Percentiles rank a stretch among this genome's conserved stretches.
These are phyloP conservation scores for Noctua comes DNA, from an alignment of 2,888 invertebrate species.

Conservation along the genomic window DNA sequence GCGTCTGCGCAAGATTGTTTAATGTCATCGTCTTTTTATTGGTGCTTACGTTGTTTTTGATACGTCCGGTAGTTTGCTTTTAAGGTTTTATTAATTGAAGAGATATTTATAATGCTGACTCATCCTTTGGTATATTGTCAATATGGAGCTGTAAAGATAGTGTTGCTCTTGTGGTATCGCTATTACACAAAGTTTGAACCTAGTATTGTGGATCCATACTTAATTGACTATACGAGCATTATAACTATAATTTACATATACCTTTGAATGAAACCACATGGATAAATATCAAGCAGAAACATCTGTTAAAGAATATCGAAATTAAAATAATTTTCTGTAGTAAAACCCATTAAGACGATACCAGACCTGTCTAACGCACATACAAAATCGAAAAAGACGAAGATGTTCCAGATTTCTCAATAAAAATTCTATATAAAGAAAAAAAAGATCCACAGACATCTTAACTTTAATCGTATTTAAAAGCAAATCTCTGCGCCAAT, in stretches of 20 bases:
- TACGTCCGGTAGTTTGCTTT: background rate
- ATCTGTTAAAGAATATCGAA: background rate
- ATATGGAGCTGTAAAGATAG: background rate
- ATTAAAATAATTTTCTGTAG: background rate
- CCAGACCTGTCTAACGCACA: background rate
- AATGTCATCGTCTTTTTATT: conserved; percentile 57
- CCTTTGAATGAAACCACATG: background rate
- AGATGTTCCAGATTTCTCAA: background rate
- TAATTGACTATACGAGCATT: background rate
- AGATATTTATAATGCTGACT: background rate
- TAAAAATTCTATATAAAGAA: background rate
- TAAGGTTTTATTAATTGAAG: conserved; percentile 16
- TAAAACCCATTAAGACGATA: background rate
- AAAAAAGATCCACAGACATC: conserved; percentile 1
- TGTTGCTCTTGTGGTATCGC: background rate
- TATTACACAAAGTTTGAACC: background rate
- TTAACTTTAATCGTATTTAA: conserved; percentile 31
- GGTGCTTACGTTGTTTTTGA: conserved; percentile 30
- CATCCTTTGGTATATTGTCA: background rate
- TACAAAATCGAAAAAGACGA: background rate
- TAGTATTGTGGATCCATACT: background rate
- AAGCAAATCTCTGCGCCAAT: conserved; percentile 38
- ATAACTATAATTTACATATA: background rate
- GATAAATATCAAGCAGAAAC: background rate
- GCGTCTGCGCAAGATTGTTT: conserved; percentile 56